These are phyloP conservation scores for Drosophila busckii DNA, from an alignment of 1,140 invertebrate genomes.

Conservation along the genomic window DNA sequence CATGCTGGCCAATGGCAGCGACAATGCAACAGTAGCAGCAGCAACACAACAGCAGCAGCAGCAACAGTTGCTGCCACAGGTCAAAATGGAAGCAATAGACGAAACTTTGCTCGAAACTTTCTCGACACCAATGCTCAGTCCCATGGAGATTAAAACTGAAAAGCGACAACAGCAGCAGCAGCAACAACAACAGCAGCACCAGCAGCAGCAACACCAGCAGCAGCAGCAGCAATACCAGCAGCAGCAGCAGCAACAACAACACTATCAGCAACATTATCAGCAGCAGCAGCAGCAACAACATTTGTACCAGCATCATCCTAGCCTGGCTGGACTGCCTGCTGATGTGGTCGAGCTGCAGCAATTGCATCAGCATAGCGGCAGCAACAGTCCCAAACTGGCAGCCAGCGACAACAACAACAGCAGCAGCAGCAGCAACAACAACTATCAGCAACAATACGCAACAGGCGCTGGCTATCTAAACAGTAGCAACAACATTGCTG, in stretches of 20 bases:
- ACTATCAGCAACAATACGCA: conserved; percentile 75
- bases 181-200: conserved; percentile 40
- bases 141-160: conserved; percentile 85
- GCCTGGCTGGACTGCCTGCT: conserved; percentile 57
- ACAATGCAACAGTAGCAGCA: conserved; percentile 15
- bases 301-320: conserved; percentile 74
- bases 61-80: conserved; percentile 80
- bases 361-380: conserved; percentile 48
- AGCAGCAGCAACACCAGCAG: conserved; percentile 50
- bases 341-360: conserved; percentile 61
- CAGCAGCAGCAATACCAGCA: conserved; percentile 47
- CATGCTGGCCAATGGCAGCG: conserved; percentile 81
- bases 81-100: conserved; percentile 88
- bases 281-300: conserved; percentile 63
- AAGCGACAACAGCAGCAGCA: conserved; percentile 80
- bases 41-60: conserved; percentile 26
- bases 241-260: conserved; percentile 53
- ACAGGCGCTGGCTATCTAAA: conserved; percentile 54
- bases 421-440: conserved; percentile 76
- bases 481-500: conserved; percentile 40
- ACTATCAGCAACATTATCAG: conserved; percentile 52
- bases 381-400: conserved; percentile 53
- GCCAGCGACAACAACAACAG: conserved; percentile 45
- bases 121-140: conserved; percentile 84
- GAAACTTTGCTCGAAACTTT: conserved; percentile 79